A percentile compares a stretch with the other conserved stretches of the same genome.
phyloP scores from a whole-genome alignment of 2,888 invertebrate species.

The Lingula anatina region DNA sequence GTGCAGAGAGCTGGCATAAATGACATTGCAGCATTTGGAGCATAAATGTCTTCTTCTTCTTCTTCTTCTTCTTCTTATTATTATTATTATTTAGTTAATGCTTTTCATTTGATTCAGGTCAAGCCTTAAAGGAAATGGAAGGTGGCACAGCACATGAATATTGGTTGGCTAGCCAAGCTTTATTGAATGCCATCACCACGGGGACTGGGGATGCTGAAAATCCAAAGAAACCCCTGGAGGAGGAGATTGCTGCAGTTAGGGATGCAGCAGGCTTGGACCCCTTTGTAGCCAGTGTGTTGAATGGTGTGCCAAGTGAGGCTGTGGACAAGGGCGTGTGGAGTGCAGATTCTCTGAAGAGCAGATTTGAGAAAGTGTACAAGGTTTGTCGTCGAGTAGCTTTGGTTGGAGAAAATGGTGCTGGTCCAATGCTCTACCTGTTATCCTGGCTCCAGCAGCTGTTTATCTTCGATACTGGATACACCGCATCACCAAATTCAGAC shows the following conservation, averaged over 20 bases:
- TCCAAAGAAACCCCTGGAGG: slow-evolving; percentile 31
- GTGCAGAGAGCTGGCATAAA: too few relatives aligned
- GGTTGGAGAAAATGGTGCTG: slow-evolving; percentile 76
- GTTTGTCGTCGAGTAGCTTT: slow-evolving; percentile 79
- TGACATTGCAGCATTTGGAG: too few relatives aligned
- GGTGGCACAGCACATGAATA: slow-evolving; percentile 69
- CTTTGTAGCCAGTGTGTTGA: slow-evolving; percentile 71
- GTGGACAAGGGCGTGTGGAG: slow-evolving; percentile 78
- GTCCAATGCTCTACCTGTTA: slow-evolving; percentile 71
- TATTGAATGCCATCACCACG: slow-evolving; percentile 70
- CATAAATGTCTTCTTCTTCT: too few relatives aligned
- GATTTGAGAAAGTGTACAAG: slow-evolving; percentile 62
- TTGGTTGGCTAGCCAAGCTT: slow-evolving; percentile 89
- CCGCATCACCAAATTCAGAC: slow-evolving; percentile 45
- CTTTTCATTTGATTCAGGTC: too few relatives aligned
- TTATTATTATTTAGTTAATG: too few relatives aligned
- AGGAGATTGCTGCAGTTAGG: slow-evolving; percentile 34
- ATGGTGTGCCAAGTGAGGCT: slow-evolving; percentile 73
- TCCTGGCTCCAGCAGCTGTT: slow-evolving; percentile 87
- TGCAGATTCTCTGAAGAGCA: slow-evolving; percentile 76
- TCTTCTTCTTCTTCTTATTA: too few relatives aligned
- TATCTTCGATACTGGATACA: slow-evolving; percentile 55
- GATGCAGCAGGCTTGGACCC: slow-evolving; percentile 60
- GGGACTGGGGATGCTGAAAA: slow-evolving; percentile 54
- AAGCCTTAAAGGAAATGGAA: slow-evolving; percentile 50